These are phyloP conservation scores for Quadroppia sp. DNA, from an alignment of 2,888 invertebrate genomes.

Conservation along the genomic window DNA sequence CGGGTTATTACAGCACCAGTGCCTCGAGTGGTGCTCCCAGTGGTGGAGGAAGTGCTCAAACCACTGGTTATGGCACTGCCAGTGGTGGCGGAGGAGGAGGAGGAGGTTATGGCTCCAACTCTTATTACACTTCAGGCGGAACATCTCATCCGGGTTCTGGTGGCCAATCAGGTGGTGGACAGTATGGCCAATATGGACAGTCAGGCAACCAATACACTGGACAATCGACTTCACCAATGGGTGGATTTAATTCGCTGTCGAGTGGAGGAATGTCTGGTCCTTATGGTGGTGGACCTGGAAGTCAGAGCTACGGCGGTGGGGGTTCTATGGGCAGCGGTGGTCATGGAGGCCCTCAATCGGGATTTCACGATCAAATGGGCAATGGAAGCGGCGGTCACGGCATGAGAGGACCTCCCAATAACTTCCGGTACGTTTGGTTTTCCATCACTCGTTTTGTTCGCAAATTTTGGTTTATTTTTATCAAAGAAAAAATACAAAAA, in stretches of 20 bases:
- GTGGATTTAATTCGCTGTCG: neutral
- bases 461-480: neutral
- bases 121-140: neutral
- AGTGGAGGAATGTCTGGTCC: conserved; percentile 14
- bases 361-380: conserved; percentile 24
- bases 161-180: neutral
- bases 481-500: no score
- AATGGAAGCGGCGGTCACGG: conserved; percentile 20
- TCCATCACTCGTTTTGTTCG: neutral
- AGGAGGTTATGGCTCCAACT: neutral
- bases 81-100: neutral
- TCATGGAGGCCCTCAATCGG: neutral
- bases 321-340: neutral
- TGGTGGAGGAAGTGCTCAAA: neutral
- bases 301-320: neutral
- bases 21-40: neutral
- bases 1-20: conserved; percentile 7
- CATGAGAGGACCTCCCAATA: conserved; percentile 23
- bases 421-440: conserved; percentile 37
- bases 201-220: neutral
- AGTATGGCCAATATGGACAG: neutral
- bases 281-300: conserved; percentile 25
- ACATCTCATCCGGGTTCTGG: neutral
- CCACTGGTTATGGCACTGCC: neutral
- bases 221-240: neutral